Base-by-base conservation (phyloP, 2,113 vertebrate genomes). In the Emberiza fucata region DNA sequence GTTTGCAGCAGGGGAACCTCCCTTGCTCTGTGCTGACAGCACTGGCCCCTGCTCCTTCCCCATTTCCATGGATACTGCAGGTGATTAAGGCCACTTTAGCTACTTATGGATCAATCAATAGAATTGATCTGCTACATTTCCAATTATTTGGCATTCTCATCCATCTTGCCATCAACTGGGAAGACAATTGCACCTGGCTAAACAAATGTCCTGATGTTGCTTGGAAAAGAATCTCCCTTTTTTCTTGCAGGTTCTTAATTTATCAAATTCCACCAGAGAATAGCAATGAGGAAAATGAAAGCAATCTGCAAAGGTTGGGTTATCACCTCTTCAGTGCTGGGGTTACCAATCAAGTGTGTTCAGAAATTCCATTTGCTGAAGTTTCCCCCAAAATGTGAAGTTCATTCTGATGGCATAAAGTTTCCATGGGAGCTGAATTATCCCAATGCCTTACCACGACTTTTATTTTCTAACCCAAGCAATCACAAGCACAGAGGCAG, bases 31-130 rank as follows among this genome's bases (percentile, higher is more conserved):
- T 81, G 66, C 91, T 79, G 89, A 45, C 48, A 75, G 44, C 33
- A 8, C 47, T 53, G 76, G 39, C 73, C 72, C 40, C 44, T 81
- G 61, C 31, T 70, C 56, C 47, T 8, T n/a, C 37, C 59, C 48
- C 68, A 71, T 64, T 69, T 35, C 93, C 71, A 71, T 29, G 40
- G 81, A 57, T n/a, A 79, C 45, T 29, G 39, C 14, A 54, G 8
- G 65, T 42, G 85, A 91, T 73, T 57, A 93, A 69, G 50, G 35
- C 39, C 50, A 89, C 83, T 96, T 80, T 12, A 80, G 72, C 79
- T 83, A 93, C 94, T 96, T 75, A 97, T 68, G 81, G 87, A 91
- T 94, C 90, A 88, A 95, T 95, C 87, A 85, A 96, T 95, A 66
- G 19, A 69, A 92, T 91, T 0, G 61, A 95, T 80, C 61, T 12